Base-by-base conservation (phyloP, 2,113 vertebrate genomes). In the Pollimyrus isidori region DNA sequence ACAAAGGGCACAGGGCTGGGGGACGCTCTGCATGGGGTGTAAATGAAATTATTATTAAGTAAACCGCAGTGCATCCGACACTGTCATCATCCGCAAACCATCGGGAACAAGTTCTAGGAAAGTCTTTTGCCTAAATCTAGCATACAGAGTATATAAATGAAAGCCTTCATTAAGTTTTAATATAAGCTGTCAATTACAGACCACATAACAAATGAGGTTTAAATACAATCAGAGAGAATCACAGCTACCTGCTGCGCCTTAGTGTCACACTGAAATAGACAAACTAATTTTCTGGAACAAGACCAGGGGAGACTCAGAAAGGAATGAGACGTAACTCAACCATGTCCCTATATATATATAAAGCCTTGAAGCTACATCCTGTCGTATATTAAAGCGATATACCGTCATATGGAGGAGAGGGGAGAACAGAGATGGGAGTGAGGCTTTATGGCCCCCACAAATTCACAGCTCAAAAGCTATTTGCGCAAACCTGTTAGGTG, bases 171-270 rank as follows among this genome's bases (percentile, higher is more conserved):
- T 96, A 96, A 95, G 93, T 89, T 94, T 95, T 97, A 96, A 96
- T 96, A 95, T 93, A 95, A 95, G 93, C 96, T 96, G 96, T 96
- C 96, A 97, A 93, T 92, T 95, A 93, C 94, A 95, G 95, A 95
- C 94, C 95, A 96, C 97, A 97, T 96, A 95, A 97, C 96, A 96
- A 96, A 96, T 95, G 95, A 95, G 94, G 94, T 95, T 96, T 97
- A 96, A 97, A 95, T 96, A 97, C 96, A 96, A 97, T 97, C 97
- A 97, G 96, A 96, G 96, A 91, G 95, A 96, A 96, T 95, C 94
- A 94, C 96, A 96, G 95, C 95, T 96, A 96, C 94, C 96, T 96
- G 95, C 95, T 95, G 96, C 91, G 95, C 26, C 95, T 94, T 93
- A 94, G 93, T 95, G 94, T 96, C 95, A 95, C 91, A 94, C 92